These are phyloP conservation scores for Oscheius sp. DNA, from an alignment of 2,888 invertebrate genomes.

Conservation along the genomic window DNA sequence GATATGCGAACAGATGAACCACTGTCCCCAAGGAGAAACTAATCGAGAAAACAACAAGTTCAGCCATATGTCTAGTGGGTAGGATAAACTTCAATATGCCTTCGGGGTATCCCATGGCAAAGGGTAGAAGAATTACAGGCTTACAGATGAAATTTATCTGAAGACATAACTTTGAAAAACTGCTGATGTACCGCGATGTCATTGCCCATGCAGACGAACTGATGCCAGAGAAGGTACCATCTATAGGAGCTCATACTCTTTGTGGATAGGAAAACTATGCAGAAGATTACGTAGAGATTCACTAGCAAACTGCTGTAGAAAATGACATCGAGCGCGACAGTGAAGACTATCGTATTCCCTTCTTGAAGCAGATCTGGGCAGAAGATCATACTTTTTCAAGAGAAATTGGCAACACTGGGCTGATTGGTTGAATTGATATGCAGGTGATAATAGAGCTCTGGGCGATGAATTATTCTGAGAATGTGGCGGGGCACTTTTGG, in stretches of 20 bases:
- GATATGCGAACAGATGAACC: not conserved
- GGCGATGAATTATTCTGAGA: too few relatives aligned
- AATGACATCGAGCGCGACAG: not conserved
- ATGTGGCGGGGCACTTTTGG: too few relatives aligned
- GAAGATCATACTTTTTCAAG: not conserved
- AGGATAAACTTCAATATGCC: not conserved
- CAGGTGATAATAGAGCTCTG: too few relatives aligned
- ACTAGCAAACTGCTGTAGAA: not conserved
- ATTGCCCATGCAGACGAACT: not conserved
- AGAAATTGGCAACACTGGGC: not conserved
- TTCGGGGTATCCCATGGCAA: constrained; percentile 15
- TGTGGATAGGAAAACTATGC: not conserved
- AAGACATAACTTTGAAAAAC: not conserved
- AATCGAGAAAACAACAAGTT: not conserved
- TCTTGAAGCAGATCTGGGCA: not conserved
- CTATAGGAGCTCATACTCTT: not conserved
- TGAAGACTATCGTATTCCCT: not conserved
- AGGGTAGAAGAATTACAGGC: not conserved
- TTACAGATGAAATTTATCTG: not conserved
- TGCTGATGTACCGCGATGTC: not conserved
- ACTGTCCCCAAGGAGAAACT: not conserved
- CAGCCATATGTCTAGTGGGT: not conserved
- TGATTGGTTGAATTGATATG: too few relatives aligned
- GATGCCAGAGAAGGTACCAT: constrained; percentile 6
- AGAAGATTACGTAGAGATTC: not conserved